phyloP scores from a whole-genome alignment of 2,797 vertebrate genomes.

The Leptatherina wallacei region DNA sequence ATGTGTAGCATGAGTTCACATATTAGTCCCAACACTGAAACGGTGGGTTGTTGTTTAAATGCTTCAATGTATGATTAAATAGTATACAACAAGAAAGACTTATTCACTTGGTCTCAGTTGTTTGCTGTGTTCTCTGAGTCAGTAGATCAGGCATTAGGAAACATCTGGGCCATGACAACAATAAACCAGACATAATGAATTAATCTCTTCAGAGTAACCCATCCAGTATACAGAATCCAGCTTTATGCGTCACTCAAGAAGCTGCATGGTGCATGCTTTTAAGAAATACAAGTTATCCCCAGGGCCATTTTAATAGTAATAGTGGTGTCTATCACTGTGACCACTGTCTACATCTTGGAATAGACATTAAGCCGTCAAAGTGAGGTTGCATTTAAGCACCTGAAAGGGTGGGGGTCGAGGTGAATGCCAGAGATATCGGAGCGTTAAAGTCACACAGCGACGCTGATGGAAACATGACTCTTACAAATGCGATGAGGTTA shows the following conservation, averaged over 20 bases:
- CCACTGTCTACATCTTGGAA: conserved; percentile 24
- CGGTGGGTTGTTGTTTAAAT: background rate
- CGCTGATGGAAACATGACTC: conserved; percentile 48
- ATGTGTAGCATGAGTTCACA: background rate
- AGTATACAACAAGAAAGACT: background rate
- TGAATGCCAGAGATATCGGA: conserved; percentile 35
- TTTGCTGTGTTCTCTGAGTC: background rate
- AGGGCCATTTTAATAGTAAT: background rate
- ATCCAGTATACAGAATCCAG: background rate
- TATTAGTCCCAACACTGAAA: background rate
- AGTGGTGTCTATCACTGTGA: background rate
- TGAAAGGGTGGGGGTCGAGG: conserved; percentile 27
- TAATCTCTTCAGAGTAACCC: background rate
- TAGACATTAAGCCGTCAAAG: conserved; percentile 18
- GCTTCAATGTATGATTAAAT: background rate
- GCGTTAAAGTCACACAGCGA: conserved; percentile 13
- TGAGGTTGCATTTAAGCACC: conserved; percentile 49
- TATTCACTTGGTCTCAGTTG: background rate
- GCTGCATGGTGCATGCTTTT: conserved; percentile 3
- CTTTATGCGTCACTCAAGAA: conserved; percentile 6
- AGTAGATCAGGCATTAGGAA: background rate
- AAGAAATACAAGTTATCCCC: conserved; percentile 1
- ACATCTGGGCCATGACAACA: background rate
- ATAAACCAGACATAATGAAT: background rate
- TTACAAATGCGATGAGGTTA: conserved; percentile 2